Conservation (phyloP, 1,140 invertebrate genomes). For the Drosophila asahinai region DNA sequence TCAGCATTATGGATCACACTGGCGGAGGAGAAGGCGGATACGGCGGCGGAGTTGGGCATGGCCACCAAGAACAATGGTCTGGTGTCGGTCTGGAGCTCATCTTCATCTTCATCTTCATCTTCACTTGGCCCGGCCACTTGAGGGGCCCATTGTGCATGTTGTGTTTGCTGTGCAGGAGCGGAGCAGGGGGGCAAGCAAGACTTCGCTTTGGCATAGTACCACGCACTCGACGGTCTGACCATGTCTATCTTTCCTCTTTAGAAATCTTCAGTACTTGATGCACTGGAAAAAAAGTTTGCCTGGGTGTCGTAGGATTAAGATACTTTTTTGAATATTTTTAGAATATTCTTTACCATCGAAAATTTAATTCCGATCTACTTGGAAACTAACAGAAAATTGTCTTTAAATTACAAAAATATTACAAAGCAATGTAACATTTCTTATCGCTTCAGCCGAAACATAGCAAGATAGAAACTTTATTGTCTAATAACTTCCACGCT, state of each 20-base stretch:
- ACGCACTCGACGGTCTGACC: conserved; percentile 73
- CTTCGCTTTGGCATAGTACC: conserved; percentile 42
- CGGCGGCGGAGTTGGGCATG: conserved; percentile 23
- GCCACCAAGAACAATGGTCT: conserved; percentile 68
- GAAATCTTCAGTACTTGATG: conserved; percentile 10
- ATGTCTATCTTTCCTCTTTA: conserved; percentile 36
- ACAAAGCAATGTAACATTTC: no score
- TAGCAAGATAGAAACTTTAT: no score
- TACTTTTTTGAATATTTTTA: no score
- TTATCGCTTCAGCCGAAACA: no score
- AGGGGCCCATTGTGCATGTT: conserved; percentile 72
- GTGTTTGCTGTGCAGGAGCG: conserved; percentile 4
- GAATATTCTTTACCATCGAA: no score
- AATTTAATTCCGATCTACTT: no score
- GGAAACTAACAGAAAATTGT: no score
- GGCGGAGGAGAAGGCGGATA: conserved; percentile 20
- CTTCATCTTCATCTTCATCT: conserved; percentile 46
- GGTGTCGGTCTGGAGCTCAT: conserved; percentile 52
- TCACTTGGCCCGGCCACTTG: conserved; percentile 53
- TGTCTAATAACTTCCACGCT: no score
- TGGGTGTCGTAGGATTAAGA: no score
- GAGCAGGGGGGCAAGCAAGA: not conserved
- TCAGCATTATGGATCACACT: conserved; percentile 43
- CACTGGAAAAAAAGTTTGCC: not conserved
- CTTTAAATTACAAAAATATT: no score